Percentiles rank a stretch among this genome's conserved stretches.
Evolutionary conservation across 2,888 invertebrate genomes (phyloP).

Genomic region (Steinernema hermaphroditum): DNA sequence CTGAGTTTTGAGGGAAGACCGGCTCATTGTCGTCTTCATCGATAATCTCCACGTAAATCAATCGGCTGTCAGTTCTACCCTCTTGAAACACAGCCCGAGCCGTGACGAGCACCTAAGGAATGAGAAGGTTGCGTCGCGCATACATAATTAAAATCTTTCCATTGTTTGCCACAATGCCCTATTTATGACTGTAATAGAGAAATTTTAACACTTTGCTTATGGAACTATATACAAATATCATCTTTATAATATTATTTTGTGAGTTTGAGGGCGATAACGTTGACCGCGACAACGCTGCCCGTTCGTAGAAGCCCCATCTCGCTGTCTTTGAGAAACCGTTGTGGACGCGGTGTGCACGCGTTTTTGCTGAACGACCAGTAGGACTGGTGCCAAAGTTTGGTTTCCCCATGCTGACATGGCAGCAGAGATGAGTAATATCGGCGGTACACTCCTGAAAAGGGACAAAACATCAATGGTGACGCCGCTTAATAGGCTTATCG

Average conservation of each 20-base stretch:
- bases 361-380: conserved; percentile 58
- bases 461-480: conserved; percentile 1
- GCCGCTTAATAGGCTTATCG: conserved; percentile 17
- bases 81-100: conserved; percentile 35
- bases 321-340: conserved; percentile 39
- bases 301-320: conserved; percentile 35
- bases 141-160: conserved; percentile 24
- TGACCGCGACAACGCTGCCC: conserved; percentile 46
- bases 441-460: conserved; percentile 58
- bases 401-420: conserved; percentile 57
- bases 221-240: neutral
- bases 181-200: no score
- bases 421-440: conserved; percentile 60
- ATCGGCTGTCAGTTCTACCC: conserved; percentile 29
- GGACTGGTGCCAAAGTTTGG: conserved; percentile 59
- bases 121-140: conserved; percentile 7
- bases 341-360: conserved; percentile 41
- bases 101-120: conserved; percentile 41
- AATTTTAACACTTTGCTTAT: no score
- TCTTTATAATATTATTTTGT: conserved; percentile 15
- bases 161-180: neutral
- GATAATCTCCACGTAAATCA: conserved; percentile 39
- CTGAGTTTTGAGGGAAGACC: conserved; percentile 36
- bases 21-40: conserved; percentile 46
- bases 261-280: conserved; percentile 44